phyloP scores from a whole-genome alignment of 2,888 invertebrate genomes.

The Habrosyne pyritoides region DNA sequence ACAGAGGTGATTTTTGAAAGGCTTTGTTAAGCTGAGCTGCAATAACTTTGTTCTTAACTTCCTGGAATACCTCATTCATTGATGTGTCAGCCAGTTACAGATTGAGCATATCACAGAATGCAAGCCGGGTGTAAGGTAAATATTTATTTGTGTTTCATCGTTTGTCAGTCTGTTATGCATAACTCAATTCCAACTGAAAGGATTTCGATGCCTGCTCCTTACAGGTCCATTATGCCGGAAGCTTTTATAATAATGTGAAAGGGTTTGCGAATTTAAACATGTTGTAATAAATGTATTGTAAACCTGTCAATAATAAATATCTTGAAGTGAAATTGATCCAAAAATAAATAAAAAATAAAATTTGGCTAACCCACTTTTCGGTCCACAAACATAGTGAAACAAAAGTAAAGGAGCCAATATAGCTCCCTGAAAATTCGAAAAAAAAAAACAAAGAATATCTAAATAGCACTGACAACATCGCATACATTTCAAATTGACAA shows the following conservation, averaged over 20 bases:
- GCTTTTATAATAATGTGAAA: neutral
- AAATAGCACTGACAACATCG: neutral
- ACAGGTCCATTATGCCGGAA: neutral
- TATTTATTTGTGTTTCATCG: neutral
- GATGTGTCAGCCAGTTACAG: neutral
- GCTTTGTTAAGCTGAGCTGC: too few relatives aligned
- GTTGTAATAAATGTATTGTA: neutral
- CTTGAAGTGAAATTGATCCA: neutral
- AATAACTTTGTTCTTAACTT: neutral
- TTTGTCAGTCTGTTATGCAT: neutral
- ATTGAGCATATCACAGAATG: neutral
- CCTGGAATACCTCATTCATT: neutral
- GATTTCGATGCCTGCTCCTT: neutral
- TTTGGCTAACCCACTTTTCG: too few relatives aligned
- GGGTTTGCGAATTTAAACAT: neutral
- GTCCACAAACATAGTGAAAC: neutral
- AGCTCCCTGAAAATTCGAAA: neutral
- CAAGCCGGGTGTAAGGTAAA: neutral
- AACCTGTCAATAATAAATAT: neutral
- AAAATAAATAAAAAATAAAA: too few relatives aligned
- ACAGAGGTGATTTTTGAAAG: too few relatives aligned
- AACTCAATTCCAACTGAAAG: neutral
- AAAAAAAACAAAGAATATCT: neutral
- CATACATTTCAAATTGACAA: neutral
- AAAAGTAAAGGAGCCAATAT: neutral